Percentiles rank a stretch among this genome's conserved stretches.
Evolutionary conservation across 1,140 invertebrate species (phyloP).

Genomic region (Drosophila quadrilineata): DNA sequence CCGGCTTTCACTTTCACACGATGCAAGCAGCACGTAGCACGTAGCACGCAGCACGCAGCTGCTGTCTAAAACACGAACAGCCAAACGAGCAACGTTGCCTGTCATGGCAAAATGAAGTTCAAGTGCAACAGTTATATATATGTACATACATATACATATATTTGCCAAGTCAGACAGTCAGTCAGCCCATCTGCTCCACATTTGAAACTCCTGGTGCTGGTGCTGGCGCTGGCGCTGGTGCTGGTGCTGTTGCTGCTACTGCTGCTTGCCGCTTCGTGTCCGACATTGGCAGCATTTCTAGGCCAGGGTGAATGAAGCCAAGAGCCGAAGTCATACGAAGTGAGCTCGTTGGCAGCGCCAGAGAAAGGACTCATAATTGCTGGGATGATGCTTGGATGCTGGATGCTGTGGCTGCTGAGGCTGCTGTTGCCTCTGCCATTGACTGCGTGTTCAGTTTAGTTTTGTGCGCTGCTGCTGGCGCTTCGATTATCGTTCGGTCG

Average conservation of each 20-base stretch:
- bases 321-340: conserved; percentile 60
- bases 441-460: conserved; percentile 62
- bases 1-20: conserved; percentile 62
- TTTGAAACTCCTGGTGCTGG: neutral
- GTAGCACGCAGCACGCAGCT: conserved; percentile 7
- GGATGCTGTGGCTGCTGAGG: conserved; percentile 41
- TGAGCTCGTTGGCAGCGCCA: conserved; percentile 32
- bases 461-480: conserved; percentile 51
- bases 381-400: conserved; percentile 25
- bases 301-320: conserved; percentile 65
- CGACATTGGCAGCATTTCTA: conserved; percentile 57
- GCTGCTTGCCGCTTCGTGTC: conserved; percentile 13
- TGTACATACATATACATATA: too few species aligned
- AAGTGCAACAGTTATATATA: conserved; percentile 73
- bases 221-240: too few species aligned
- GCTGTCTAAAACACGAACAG: conserved; percentile 1
- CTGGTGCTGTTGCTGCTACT: too few species aligned
- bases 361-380: conserved; percentile 55
- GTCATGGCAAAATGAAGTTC: conserved; percentile 66
- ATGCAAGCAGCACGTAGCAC: conserved; percentile 22
- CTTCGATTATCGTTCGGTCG: conserved; percentile 40
- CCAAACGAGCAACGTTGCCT: conserved; percentile 38
- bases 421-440: conserved; percentile 45
- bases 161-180: conserved; percentile 35
- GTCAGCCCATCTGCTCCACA: conserved; percentile 7